Conservation (phyloP, 2,113 vertebrate species). For the Lepidothrix coronata region DNA sequence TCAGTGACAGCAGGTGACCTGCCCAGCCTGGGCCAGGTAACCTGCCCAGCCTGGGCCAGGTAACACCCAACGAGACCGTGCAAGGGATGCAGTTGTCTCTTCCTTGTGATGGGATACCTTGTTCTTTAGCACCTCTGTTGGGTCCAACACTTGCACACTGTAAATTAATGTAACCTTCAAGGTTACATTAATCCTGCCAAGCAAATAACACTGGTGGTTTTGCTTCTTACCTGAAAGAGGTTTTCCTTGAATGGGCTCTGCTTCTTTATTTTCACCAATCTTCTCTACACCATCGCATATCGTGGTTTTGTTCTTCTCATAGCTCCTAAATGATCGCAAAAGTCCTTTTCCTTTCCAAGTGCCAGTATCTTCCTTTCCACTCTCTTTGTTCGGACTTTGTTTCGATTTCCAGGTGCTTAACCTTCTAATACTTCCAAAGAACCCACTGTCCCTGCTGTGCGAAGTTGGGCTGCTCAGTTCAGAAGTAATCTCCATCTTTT, state of each 20-base stretch:
- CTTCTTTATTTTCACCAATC: neutral
- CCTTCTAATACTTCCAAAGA: constrained; percentile 29
- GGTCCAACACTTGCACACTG: neutral
- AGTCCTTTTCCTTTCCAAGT: neutral
- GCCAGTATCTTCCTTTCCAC: neutral
- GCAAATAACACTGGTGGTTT: neutral
- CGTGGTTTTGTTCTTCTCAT: neutral
- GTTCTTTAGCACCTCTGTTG: neutral
- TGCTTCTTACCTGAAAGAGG: constrained; percentile 59
- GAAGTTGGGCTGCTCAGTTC: neutral
- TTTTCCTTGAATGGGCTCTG: constrained; percentile 3
- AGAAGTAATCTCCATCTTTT: neutral
- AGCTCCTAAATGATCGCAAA: neutral
- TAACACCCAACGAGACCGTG: fast-evolving
- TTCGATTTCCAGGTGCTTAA: neutral
- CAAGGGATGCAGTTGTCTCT: neutral
- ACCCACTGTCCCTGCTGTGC: neutral
- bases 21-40: neutral
- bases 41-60: neutral
- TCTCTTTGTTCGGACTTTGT: neutral
- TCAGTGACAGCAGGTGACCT: neutral
- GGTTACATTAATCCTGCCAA: neutral
- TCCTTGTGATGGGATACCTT: neutral
- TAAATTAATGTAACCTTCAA: neutral
- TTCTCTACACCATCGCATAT: neutral